A percentile compares a stretch with the other conserved stretches of the same genome.
These are phyloP conservation scores for Benthosema pterotum DNA, from an alignment of 2,797 vertebrate species.

Conservation along the genomic window DNA sequence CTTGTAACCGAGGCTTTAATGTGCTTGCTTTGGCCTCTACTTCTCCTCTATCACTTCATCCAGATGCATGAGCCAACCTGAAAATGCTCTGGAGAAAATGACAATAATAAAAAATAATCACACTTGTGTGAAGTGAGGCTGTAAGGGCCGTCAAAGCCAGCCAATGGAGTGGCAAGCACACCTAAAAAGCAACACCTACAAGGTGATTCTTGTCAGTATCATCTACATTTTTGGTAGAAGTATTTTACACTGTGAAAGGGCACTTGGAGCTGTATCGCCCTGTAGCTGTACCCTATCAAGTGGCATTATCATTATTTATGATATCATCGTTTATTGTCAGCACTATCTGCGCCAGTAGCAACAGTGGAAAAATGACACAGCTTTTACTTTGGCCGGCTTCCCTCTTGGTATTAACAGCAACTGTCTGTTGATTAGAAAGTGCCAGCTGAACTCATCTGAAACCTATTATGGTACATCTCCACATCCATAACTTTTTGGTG, in stretches of 20 bases:
- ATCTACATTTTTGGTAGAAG: conserved; percentile 9
- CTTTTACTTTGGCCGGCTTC: conserved; percentile 25
- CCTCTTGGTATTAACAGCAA: conserved; percentile 34
- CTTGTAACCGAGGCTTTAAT: conserved; percentile 42
- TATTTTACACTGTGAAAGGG: not conserved
- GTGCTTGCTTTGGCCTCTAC: conserved; percentile 66
- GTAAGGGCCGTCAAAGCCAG: too few species aligned
- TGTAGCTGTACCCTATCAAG: conserved; percentile 13
- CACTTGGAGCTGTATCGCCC: conserved; percentile 19
- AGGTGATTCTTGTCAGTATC: conserved; percentile 18
- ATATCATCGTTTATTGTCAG: too few species aligned
- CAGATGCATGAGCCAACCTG: conserved; percentile 53
- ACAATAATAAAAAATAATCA: conserved; percentile 2
- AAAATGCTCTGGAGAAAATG: conserved; percentile 46
- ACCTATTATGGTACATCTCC: conserved; percentile 50
- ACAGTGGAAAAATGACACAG: conserved; percentile 17
- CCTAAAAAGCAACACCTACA: conserved; percentile 30
- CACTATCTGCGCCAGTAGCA: conserved; percentile 23
- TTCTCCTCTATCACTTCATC: conserved; percentile 47
- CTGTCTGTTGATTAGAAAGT: conserved; percentile 25
- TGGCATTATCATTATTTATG: not conserved
- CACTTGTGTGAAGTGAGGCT: too few species aligned
- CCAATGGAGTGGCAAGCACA: too few species aligned
- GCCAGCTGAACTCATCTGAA: conserved; percentile 59
- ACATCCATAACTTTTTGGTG: conserved; percentile 20